phyloP scores from a whole-genome alignment of 2,797 vertebrate genomes.

The Eptatretus atami region DNA sequence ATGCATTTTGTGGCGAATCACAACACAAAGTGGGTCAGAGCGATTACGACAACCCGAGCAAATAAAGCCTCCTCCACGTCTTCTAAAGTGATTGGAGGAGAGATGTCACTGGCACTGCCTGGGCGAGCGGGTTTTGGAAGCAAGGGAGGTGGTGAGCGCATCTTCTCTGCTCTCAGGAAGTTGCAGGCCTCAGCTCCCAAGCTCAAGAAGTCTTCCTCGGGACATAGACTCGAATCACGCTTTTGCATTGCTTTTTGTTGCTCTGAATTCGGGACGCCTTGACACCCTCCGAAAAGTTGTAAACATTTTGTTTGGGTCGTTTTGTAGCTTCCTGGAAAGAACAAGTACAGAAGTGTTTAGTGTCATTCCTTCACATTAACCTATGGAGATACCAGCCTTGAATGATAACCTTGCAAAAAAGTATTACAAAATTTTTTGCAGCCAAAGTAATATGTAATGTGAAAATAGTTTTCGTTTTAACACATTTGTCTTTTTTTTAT shows the following conservation, averaged over 20 bases:
- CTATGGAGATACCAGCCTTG: no score
- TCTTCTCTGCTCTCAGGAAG: slow-evolving; percentile 51
- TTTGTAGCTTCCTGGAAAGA: not conserved
- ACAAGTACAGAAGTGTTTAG: no score
- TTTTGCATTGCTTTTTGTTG: slow-evolving; percentile 21
- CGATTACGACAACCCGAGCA: slow-evolving; percentile 1
- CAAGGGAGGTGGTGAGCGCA: slow-evolving; percentile 68
- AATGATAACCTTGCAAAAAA: no score
- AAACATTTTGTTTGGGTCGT: slow-evolving; percentile 36
- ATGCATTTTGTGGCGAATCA: not conserved
- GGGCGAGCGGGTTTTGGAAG: slow-evolving; percentile 56
- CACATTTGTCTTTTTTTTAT: no score
- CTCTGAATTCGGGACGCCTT: slow-evolving; percentile 51
- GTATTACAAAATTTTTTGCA: no score
- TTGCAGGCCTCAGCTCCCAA: slow-evolving; percentile 93
- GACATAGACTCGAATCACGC: slow-evolving; percentile 43
- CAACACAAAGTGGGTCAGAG: slow-evolving; percentile 1
- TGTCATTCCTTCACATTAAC: no score
- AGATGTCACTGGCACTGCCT: not conserved
- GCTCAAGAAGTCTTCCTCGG: slow-evolving; percentile 93
- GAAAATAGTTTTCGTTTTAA: no score
- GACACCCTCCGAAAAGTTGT: slow-evolving; percentile 59
- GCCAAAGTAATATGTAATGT: no score
- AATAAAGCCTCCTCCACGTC: not conserved
- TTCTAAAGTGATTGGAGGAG: not conserved